Conservation (phyloP, 1,140 invertebrate genomes). For the Drosophila bocki region DNA sequence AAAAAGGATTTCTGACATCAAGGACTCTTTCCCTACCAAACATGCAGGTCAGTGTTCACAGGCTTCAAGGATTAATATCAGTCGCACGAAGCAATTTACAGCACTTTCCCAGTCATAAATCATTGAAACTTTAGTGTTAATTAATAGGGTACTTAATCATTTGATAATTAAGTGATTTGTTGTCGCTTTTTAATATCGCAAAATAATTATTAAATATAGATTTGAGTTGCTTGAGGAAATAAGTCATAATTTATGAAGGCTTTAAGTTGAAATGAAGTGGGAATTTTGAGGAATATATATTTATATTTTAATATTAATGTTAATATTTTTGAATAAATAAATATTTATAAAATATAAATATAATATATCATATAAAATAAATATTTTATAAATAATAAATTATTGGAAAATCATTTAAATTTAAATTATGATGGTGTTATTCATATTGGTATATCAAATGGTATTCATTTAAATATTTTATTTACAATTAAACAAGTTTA, state of each 20-base stretch:
- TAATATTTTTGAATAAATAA: neutral
- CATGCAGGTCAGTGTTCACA: constrained; percentile 21
- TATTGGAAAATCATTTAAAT: neutral
- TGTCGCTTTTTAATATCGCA: constrained; percentile 6
- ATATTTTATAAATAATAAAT: no score
- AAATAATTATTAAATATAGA: constrained; percentile 9
- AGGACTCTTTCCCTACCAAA: constrained; percentile 22
- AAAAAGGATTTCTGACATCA: constrained; percentile 59
- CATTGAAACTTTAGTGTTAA: constrained; percentile 32
- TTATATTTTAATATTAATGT: neutral
- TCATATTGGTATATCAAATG: neutral
- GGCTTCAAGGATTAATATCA: constrained; percentile 33
- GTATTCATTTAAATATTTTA: neutral
- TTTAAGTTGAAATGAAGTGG: neutral
- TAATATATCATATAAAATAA: no score
- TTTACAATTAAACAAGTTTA: neutral
- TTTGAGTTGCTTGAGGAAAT: constrained; percentile 1
- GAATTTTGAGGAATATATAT: neutral
- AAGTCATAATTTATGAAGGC: no score
- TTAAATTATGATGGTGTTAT: neutral
- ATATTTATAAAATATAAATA: no score
- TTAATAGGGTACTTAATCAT: constrained; percentile 45
- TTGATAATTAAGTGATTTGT: constrained; percentile 45
- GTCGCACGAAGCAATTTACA: constrained; percentile 18
- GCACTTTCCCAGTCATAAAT: constrained; percentile 34